Conservation (phyloP, 2,113 vertebrate species). For the Spilogale gracilis region DNA sequence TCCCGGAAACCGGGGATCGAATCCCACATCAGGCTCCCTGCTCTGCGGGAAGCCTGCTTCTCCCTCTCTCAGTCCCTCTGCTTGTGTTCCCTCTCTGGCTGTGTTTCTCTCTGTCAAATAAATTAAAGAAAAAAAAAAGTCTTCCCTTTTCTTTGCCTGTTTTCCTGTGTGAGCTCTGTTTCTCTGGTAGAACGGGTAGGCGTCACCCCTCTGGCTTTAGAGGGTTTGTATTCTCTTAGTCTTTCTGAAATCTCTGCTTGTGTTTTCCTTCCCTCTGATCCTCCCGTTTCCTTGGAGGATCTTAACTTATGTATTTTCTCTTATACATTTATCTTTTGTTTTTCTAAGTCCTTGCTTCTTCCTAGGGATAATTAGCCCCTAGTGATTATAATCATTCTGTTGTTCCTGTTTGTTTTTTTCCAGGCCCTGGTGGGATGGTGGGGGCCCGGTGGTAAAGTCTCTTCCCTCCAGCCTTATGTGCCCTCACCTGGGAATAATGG, state of each 20-base stretch:
- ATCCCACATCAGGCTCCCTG: too few relatives aligned
- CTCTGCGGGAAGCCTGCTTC: too few relatives aligned
- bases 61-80: too few relatives aligned
- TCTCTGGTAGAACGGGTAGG: neutral
- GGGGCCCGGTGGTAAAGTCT: neutral
- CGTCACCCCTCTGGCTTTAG: neutral
- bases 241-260: neutral
- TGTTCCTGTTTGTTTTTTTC: neutral
- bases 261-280: neutral
- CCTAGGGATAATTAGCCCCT: conserved; percentile 24
- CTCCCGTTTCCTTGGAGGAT: conserved; percentile 22
- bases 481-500: too few relatives aligned
- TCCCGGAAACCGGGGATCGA: too few relatives aligned
- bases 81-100: too few relatives aligned
- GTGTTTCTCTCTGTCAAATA: too few relatives aligned
- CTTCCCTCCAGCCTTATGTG: neutral
- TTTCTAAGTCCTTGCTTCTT: conserved; percentile 25
- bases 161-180: neutral
- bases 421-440: neutral
- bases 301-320: neutral
- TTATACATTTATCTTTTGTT: conserved; percentile 18
- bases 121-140: neutral
- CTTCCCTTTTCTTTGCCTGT: neutral
- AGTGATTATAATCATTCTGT: neutral
- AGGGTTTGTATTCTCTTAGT: neutral